Percentiles rank a stretch among this genome's conserved stretches.
These are phyloP conservation scores for Eudorcas thomsonii DNA, from an alignment of 2,113 vertebrate genomes.

Conservation along the genomic window DNA sequence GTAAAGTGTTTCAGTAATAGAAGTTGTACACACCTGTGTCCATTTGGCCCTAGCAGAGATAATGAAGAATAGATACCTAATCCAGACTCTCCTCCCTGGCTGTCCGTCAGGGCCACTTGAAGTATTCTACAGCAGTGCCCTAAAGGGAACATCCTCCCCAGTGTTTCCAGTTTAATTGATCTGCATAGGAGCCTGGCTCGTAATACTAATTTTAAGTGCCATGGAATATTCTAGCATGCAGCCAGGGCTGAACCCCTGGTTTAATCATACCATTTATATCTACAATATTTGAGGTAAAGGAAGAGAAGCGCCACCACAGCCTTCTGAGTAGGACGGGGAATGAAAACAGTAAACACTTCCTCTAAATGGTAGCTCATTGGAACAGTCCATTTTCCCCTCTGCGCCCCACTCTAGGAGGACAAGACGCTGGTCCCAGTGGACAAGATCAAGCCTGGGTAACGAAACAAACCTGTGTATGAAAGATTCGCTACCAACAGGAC, in stretches of 20 bases:
- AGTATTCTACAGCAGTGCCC: neutral
- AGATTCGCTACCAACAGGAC: neutral
- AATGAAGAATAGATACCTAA: neutral
- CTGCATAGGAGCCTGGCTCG: neutral
- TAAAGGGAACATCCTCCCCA: neutral
- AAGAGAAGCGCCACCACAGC: neutral
- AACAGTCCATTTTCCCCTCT: neutral
- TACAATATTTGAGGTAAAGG: neutral
- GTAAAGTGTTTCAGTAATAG: neutral
- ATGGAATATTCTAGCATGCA: neutral
- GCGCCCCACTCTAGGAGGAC: fast-evolving
- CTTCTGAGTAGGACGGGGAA: neutral
- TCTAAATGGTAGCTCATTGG: neutral
- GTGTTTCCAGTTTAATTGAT: neutral
- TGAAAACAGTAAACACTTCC: neutral
- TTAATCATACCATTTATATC: neutral
- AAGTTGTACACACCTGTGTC: neutral
- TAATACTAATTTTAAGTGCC: neutral
- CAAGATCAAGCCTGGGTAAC: neutral
- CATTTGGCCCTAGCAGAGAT: neutral
- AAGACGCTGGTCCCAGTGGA: fast-evolving
- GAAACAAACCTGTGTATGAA: neutral
- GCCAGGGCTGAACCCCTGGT: neutral
- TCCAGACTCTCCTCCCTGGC: too few relatives aligned
- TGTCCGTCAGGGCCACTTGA: neutral